Evolutionary conservation across 2,888 invertebrate genomes (phyloP), one percentile per base, ranked within the genome.

Genomic region (Rhyacophila evoluta): DNA sequence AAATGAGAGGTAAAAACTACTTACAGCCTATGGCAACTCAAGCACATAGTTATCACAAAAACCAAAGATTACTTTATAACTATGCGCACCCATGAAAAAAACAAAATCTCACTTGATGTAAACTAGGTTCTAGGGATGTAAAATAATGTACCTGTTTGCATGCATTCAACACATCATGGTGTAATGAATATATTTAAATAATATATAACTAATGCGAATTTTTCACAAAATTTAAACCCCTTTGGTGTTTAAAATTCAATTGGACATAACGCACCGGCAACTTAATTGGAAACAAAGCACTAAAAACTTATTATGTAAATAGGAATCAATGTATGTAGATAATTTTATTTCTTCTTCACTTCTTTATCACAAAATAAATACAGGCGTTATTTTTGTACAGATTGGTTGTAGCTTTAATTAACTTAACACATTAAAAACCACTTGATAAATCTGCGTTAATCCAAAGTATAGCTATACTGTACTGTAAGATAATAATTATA

Each of bases 1-100:
- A 88, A 83, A 86, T 89, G 82, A 87, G 86, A 84, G 88, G 86
- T 80, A 89, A 88, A 88, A 33, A 29, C 69, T 71, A 28, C 19
- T 19, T 55, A 25, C 55, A 25, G 55, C 19, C 55, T 55, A 55
- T 55, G 55, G 55, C 55, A 55, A 25, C 15, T 55, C 19, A 25
- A 19, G 55, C 55, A 55, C 55, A 55, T 25, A 55, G 15, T 55
- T 25, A 55, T 55, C 55, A 55, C 55, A 55, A 19, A 55, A 55
- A 33, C 29, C 29, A 33, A 33, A 4, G 29, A 33, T 33, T 33
- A 33, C 29, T 33, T 55, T 8, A 55, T 19, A 55, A 55, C 25
- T 25, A 55, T 12, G 55, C 19, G 55, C 55, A 55, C 55, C 55
- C 19, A 55, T 55, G 6, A 55, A 19, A 55, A 15, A 25, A 19